phyloP scores from a whole-genome alignment of 2,113 vertebrate species.

The Cochlearius cochlearius region DNA sequence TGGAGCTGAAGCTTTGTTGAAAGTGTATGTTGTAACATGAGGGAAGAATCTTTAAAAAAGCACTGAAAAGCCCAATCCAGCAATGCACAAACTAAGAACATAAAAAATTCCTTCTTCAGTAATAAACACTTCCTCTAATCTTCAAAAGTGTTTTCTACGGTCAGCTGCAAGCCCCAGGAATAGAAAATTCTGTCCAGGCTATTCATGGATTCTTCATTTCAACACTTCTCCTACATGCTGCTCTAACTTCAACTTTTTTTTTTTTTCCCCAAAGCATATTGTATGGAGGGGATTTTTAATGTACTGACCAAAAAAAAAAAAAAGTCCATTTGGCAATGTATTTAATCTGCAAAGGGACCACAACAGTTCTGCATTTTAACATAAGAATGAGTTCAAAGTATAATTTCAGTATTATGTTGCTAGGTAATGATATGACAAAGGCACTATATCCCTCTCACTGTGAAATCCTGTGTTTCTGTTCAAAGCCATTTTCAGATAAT shows the following conservation, averaged over 20 bases:
- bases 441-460: neutral
- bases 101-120: neutral
- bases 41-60: neutral
- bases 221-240: neutral
- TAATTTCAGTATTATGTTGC: neutral
- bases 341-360: neutral
- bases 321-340: neutral
- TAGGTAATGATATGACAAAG: neutral
- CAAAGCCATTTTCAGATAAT: conserved; percentile 14
- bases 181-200: neutral
- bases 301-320: neutral
- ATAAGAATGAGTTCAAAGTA: neutral
- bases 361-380: neutral
- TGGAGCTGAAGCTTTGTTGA: neutral
- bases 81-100: neutral
- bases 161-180: neutral
- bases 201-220: neutral
- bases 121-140: neutral
- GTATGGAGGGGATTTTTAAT: neutral
- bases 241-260: neutral
- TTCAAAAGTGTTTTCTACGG: neutral
- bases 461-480: neutral
- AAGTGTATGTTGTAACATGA: neutral
- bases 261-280: neutral
- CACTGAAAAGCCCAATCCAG: neutral